Percentiles rank a stretch among this genome's conserved stretches.
These are phyloP conservation scores for Carposina sasakii DNA, from an alignment of 1,140 invertebrate genomes.

Conservation along the genomic window DNA sequence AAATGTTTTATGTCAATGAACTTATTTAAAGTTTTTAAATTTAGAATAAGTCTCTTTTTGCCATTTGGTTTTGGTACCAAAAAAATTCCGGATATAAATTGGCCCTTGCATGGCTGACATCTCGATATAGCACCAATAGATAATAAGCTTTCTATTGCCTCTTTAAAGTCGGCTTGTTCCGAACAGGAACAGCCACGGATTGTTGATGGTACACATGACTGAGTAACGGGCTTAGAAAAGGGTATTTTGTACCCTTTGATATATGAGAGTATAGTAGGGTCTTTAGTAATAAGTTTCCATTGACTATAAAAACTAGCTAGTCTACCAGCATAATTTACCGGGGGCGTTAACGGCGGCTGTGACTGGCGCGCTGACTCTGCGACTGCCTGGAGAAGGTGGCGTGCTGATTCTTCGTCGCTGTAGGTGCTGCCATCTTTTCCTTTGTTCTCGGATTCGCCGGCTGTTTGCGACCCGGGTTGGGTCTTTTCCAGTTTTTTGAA, in stretches of 20 bases:
- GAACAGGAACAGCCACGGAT: background rate
- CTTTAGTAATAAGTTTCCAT: background rate
- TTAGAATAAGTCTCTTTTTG: constrained; percentile 4
- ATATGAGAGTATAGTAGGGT: background rate
- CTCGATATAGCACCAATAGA: background rate
- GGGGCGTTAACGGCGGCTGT: background rate
- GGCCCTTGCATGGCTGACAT: background rate
- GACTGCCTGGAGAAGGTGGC: background rate
- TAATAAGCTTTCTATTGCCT: background rate
- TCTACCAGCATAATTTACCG: background rate
- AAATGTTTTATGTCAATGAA: constrained; percentile 4
- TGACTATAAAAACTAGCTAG: background rate
- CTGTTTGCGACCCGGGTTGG: background rate
- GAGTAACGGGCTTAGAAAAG: background rate
- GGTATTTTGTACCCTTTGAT: background rate
- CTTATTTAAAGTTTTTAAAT: constrained; percentile 8
- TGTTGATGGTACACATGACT: background rate
- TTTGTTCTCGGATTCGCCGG: background rate
- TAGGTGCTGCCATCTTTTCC: background rate
- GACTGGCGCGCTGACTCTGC: background rate
- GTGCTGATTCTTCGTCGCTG: background rate
- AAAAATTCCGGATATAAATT: constrained; percentile 9
- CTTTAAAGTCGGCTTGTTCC: background rate
- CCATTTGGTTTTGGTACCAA: constrained; percentile 10
- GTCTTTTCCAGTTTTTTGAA: too few species aligned